Conservation (phyloP, 2,113 vertebrate genomes). For the Limanda limanda region DNA sequence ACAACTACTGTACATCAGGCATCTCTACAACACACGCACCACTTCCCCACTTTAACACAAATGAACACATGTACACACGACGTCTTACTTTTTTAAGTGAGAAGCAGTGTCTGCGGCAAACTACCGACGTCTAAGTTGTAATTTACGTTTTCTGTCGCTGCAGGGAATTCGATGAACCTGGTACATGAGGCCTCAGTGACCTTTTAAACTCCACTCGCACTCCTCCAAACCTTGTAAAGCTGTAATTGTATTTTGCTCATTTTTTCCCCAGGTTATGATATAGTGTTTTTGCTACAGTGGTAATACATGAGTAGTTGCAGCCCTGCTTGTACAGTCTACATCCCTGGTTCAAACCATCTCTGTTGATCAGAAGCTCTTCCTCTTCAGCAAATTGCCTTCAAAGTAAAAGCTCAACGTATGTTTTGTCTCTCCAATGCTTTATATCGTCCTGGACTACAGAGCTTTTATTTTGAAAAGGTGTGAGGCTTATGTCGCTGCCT, state of each 20-base stretch:
- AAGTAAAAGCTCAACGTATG: too few species aligned
- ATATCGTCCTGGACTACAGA: too few species aligned
- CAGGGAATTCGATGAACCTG: not conserved
- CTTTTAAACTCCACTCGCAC: constrained; percentile 33
- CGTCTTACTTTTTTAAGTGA: constrained; percentile 1
- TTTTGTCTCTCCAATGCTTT: too few species aligned
- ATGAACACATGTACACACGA: not conserved
- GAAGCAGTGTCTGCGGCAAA: not conserved
- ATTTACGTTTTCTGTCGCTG: constrained; percentile 1
- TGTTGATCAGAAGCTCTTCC: too few species aligned
- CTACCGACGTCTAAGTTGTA: constrained; percentile 2
- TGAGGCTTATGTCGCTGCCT: too few species aligned
- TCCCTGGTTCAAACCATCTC: not conserved
- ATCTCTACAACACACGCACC: not conserved
- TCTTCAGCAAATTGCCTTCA: too few species aligned
- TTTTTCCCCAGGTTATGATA: constrained; percentile 1
- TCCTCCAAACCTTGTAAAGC: constrained; percentile 27
- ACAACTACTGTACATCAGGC: not conserved
- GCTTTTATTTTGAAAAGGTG: too few species aligned
- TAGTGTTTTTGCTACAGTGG: constrained; percentile 18
- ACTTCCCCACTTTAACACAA: constrained; percentile 6
- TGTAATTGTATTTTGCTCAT: constrained; percentile 37
- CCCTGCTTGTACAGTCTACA: not conserved
- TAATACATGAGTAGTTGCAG: constrained; percentile 5
- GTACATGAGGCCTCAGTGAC: constrained; percentile 21